Evolutionary conservation across 2,113 vertebrate genomes (phyloP).

Genomic region (Microcebus ravelobensis): DNA sequence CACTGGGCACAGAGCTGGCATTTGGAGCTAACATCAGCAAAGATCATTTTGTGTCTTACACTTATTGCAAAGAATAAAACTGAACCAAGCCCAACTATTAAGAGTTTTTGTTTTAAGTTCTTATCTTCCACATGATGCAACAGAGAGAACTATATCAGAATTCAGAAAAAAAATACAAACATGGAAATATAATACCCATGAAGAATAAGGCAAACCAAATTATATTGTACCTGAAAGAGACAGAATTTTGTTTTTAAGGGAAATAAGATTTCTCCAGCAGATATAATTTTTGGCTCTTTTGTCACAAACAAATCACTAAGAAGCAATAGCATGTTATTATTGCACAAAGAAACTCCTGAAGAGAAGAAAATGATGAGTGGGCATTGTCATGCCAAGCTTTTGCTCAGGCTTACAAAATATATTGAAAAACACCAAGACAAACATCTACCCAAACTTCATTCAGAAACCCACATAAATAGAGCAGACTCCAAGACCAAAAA

Average conservation of each 20-base stretch:
- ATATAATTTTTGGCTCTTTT: conserved; percentile 37
- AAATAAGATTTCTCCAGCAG: conserved; percentile 23
- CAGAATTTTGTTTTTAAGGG: conserved; percentile 33
- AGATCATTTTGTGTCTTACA: not conserved
- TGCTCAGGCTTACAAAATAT: not conserved
- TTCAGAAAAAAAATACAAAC: not conserved
- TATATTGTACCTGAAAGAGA: conserved; percentile 4
- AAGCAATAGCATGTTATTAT: conserved; percentile 32
- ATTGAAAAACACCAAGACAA: not conserved
- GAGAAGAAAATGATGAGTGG: not conserved
- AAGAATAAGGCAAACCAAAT: conserved; percentile 34
- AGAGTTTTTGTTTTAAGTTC: not conserved
- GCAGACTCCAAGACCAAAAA: not conserved
- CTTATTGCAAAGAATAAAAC: not conserved
- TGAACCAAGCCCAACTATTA: not conserved
- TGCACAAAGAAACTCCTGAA: not conserved
- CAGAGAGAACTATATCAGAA: not conserved
- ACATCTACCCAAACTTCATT: not conserved
- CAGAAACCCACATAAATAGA: not conserved
- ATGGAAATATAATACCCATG: not conserved
- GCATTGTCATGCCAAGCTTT: not conserved
- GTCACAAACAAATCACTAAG: conserved; percentile 10
- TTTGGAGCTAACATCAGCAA: not conserved
- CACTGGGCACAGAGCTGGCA: not conserved
- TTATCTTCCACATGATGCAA: not conserved